A percentile compares a stretch with the other conserved stretches of the same genome.
phyloP scores from a whole-genome alignment of 2,797 vertebrate species.

The Sylvia borin region DNA sequence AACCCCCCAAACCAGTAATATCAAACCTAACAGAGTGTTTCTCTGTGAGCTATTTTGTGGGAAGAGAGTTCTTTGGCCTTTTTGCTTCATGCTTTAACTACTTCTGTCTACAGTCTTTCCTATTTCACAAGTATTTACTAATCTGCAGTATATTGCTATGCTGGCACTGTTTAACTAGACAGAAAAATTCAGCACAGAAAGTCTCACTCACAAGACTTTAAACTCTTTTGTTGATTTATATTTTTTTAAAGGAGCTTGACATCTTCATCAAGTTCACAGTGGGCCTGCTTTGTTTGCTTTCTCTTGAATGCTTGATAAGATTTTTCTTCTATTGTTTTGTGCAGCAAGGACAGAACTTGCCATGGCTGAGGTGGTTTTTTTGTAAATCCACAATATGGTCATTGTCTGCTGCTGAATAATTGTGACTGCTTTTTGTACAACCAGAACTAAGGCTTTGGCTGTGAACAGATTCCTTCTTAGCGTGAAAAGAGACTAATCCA shows the following conservation, averaged over 20 bases:
- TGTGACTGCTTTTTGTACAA: conserved; percentile 98
- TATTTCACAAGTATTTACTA: conserved; percentile 48
- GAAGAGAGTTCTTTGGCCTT: conserved; percentile 47
- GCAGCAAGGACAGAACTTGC: conserved; percentile 97
- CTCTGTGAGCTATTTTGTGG: conserved; percentile 41
- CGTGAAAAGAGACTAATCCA: conserved; percentile 99
- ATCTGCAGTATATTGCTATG: conserved; percentile 67
- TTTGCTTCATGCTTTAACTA: conserved; percentile 56
- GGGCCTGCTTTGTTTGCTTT: conserved; percentile 99
- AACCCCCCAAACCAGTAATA: neutral
- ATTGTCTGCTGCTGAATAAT: conserved; percentile 98
- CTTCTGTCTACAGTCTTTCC: conserved; percentile 55
- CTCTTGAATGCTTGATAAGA: conserved; percentile 96
- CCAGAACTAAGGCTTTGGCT: conserved; percentile 95
- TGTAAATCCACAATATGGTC: conserved; percentile 97
- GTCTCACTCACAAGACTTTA: conserved; percentile 80
- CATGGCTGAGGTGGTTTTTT: conserved; percentile 87
- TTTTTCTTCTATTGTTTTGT: conserved; percentile 91
- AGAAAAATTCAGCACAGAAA: conserved; percentile 73
- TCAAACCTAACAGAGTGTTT: neutral
- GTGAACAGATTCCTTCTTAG: conserved; percentile 98
- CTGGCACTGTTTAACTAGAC: conserved; percentile 76
- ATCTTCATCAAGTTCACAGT: conserved; percentile 98
- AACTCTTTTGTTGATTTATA: conserved; percentile 83
- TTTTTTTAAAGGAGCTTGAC: conserved; percentile 94